Base-by-base conservation (phyloP, 2,888 invertebrate genomes). In the Metopia argyrocephala region DNA sequence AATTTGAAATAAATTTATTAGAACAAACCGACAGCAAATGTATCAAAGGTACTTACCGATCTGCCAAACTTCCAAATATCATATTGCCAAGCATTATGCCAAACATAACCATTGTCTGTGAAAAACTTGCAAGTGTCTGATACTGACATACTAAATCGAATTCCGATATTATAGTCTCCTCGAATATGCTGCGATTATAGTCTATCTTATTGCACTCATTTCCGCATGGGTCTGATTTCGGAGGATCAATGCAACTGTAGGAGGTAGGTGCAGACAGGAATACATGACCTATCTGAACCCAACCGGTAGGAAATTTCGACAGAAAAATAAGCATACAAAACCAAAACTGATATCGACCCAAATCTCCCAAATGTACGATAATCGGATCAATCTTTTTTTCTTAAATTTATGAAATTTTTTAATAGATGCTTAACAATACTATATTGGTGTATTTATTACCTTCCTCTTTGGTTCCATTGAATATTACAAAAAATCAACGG, bases 241-340 rank as follows among this genome's bases (percentile, higher is more conserved):
- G 12, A 4, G 85, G 86, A 61, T n/a, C 31, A 2, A 85, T 86
- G 85, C 94, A 94, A 21, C 91, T 92, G 85, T 92, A 93, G 20
- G 92, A 90, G 69, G 92, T 92, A 0, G 93, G 93, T 0, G 95
- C 95, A 5, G 95, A 94, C 81, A 95, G 92, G 86, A 96, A 95
- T 76, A 95, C 94, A 80, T 95, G 95, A 82, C 93, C 94, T 88
- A 95, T 92, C 86, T 95, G 95, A 87, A 95, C 95, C 95, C 95
- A 96, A 0, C 95, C 95, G 0, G 95, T 94, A 0, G 95, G 95
- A 86, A 95, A 94, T 89, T 95, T 95, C 69, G 94, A 93, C 9
- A 95, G 91, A 82, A 94, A 94, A 48, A 95, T 93, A 0, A 94
- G 92, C 61, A 93, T 90, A 84, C 94, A 94, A 65, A 95, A 92